phyloP scores from a whole-genome alignment of 2,113 vertebrate species.

The Lates calcarifer region DNA sequence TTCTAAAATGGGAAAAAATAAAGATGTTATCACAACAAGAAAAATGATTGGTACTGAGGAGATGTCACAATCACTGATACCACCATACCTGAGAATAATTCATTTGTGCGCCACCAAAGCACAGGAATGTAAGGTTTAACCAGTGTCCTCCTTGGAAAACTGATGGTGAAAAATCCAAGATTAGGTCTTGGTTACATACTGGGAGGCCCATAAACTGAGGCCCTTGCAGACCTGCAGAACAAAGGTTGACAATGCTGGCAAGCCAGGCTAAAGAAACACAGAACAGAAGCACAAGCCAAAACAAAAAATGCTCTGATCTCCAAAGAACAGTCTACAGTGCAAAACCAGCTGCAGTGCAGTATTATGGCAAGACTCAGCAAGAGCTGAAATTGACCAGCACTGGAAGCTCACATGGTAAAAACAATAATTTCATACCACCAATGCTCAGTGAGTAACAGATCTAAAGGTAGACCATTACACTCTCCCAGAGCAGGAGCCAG shows the following conservation, averaged over 20 bases:
- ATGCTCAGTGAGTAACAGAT: conserved; percentile 13
- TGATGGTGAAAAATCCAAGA: neutral
- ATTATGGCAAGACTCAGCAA: neutral
- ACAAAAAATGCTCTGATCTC: conserved; percentile 1
- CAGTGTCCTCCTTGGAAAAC: neutral
- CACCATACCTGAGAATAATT: neutral
- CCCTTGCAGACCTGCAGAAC: conserved; percentile 13
- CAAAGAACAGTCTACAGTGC: neutral
- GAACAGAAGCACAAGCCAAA: conserved; percentile 5
- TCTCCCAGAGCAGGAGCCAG: neutral
- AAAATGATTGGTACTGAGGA: neutral
- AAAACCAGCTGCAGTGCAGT: conserved; percentile 20
- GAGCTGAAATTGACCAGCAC: neutral
- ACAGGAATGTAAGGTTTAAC: neutral
- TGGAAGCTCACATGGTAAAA: neutral
- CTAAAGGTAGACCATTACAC: neutral
- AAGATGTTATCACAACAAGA: neutral
- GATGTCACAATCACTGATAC: neutral
- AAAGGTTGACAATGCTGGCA: conserved; percentile 34
- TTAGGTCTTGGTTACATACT: neutral
- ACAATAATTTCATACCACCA: neutral
- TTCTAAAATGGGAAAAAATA: neutral
- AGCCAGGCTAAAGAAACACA: conserved; percentile 1
- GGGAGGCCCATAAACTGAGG: neutral
- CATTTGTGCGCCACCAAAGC: neutral